Evolutionary conservation across 2,888 invertebrate genomes (phyloP), one percentile per base, ranked within the genome.

Genomic region (Nesidiocoris tenuis): DNA sequence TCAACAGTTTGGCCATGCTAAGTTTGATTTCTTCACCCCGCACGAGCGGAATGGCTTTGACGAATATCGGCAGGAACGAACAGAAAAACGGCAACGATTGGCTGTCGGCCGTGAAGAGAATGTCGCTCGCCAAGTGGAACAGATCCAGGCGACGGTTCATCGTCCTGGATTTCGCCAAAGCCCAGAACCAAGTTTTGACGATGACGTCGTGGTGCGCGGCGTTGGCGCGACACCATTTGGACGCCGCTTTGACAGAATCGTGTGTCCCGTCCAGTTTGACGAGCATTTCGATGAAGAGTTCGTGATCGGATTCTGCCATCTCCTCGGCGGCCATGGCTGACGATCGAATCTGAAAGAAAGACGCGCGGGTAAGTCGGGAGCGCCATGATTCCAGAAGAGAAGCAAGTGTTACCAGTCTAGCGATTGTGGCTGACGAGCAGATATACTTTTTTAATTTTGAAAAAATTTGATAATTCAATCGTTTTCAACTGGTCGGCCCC

Each of bases 151-250:
- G 25, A 2, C 57, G 25, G 7, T 18, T 17, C 70, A 70, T 70
- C 17, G 70, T 59, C 18, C 70, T 7, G 7, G 70, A 56, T 39
- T 61, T 57, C 24, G 25, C 24, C n/a, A 70, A 22, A 3, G 72
- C 72, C 19, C 61, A 72, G 21, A 72, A 72, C 72, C 72, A 72
- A 61, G 61, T 72, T 21, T 56, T 39, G 12, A 39, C 61, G 16
- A 72, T 61, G 9, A 61, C 72, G 9, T 61, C 25, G 61, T 72
- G 72, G 18, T 39, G 39, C 39, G 5, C 22, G 1, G 72, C 61
- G 55, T 72, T 72, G 25, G 72, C 61, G 1, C 72, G 61, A 21
- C 72, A 72, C 72, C 72, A 72, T 72, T 72, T 72, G 16, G 72
- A 72, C 0, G 72, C 72, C 3, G 72, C 72, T 63, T 72, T 72